Conservation (phyloP, 2,797 vertebrate species). For the Coendou prehensilis region DNA sequence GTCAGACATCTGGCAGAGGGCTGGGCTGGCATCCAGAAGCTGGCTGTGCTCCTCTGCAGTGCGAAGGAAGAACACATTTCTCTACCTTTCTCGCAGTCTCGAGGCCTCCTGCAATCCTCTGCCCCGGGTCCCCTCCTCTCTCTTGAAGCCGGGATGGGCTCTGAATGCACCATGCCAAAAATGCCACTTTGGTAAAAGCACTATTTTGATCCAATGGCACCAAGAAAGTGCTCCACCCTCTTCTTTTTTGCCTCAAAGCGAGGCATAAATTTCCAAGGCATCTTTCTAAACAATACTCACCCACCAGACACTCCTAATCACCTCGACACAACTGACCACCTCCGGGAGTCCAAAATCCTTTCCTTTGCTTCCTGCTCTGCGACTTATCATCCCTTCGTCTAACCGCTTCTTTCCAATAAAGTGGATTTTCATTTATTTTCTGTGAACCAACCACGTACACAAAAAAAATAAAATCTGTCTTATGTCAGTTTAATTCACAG, state of each 20-base stretch:
- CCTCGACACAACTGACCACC: not conserved
- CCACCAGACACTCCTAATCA: not conserved
- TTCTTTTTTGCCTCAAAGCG: not conserved
- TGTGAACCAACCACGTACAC: not conserved
- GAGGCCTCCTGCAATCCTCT: too few species aligned
- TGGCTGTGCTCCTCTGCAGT: not conserved
- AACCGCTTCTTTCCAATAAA: not conserved
- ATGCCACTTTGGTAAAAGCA: not conserved
- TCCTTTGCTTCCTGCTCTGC: not conserved
- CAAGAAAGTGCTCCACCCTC: not conserved
- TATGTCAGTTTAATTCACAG: not conserved
- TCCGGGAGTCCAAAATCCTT: not conserved
- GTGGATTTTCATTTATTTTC: not conserved
- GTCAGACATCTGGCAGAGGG: not conserved
- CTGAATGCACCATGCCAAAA: not conserved
- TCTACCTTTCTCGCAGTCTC: not conserved
- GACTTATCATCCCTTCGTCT: not conserved
- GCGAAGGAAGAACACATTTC: accelerated
- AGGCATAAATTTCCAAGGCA: not conserved
- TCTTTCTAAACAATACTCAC: not conserved
- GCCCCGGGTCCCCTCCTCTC: not conserved
- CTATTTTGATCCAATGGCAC: not conserved
- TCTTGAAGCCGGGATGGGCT: not conserved
- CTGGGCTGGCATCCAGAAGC: not conserved
- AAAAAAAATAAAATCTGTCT: not conserved